Evolutionary conservation across 1,140 invertebrate genomes (phyloP).

Genomic region (Drosophila sp.): DNA sequence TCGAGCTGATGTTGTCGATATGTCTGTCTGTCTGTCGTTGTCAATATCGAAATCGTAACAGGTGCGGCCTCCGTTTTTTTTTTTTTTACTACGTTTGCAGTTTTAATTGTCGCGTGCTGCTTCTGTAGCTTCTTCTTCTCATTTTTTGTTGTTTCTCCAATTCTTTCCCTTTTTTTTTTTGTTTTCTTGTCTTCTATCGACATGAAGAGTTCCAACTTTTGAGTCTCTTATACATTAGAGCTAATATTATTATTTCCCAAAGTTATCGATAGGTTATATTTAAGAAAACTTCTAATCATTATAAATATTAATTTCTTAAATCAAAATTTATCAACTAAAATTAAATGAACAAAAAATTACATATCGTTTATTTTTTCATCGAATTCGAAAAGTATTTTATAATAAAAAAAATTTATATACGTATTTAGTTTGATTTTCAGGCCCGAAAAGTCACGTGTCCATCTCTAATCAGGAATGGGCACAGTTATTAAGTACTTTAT

Average conservation of each 20-base stretch:
- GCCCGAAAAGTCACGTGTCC: too few relatives aligned
- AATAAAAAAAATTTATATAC: too few relatives aligned
- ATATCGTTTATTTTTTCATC: too few relatives aligned
- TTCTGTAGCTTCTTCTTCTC: slow-evolving; percentile 4
- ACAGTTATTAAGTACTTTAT: background rate
- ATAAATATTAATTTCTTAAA: too few relatives aligned
- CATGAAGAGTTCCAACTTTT: background rate
- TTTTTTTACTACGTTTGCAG: slow-evolving; percentile 23
- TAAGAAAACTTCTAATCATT: too few relatives aligned
- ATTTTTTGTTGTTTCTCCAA: background rate
- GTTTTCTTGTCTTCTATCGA: slow-evolving; percentile 2
- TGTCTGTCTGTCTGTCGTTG: slow-evolving; percentile 20
- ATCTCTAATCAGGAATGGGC: too few relatives aligned
- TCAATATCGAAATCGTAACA: slow-evolving; percentile 36
- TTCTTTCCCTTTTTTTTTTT: background rate
- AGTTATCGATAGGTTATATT: too few relatives aligned
- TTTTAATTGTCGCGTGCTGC: slow-evolving; percentile 44
- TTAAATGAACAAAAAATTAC: too few relatives aligned
- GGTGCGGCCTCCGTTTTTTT: slow-evolving; percentile 22
- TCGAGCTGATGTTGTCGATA: slow-evolving; percentile 39
- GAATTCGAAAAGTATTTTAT: too few relatives aligned
- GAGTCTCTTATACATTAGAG: slow-evolving; percentile 5
- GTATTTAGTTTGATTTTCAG: too few relatives aligned
- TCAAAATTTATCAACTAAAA: too few relatives aligned
- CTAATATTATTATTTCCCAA: too few relatives aligned